Base-by-base conservation (phyloP, 2,113 vertebrate species). In the Laticauda laticaudata region DNA sequence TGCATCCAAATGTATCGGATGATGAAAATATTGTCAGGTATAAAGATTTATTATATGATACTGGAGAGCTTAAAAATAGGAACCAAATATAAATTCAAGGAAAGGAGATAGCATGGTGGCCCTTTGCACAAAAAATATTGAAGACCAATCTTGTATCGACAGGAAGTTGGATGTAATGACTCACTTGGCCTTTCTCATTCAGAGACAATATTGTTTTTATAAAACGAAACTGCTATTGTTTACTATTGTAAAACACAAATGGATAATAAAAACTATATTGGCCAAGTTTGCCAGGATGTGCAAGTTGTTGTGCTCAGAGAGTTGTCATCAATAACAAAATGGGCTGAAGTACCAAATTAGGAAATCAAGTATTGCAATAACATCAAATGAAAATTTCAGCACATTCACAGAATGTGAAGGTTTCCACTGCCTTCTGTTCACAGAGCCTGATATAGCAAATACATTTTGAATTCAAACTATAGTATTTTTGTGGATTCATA, bases 211-310 rank as follows among this genome's bases (percentile, higher is more conserved):
- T 34, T 21, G 34, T 39, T 89, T 75, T 81, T 92, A 54, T 55
- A 64, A 92, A n/a, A 39, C 75, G 26, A 88, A 89, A 92, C 34
- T 81, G 87, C 51, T 14, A 29, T 24, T 56, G 91, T 89, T 92
- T 92, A 26, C 34, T 81, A 21, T n/a, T 55, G 61, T 21, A 24
- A 43, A 54, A 92, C 69, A 81, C 21, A 81, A 53, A 81, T 18
- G 56, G 91, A 75, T 56, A 92, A 69, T 45, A 56, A 69, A 39
- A 81, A 29, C 6, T 43, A 81, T 87, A 92, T 81, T 89, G 91
- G 81, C 87, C 34, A 75, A 75, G 43, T 43, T 43, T 43, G 43
- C 43, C 43, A 43, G 43, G 43, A 43, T 43, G 43, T 43, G 43
- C 43, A 43, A 43, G 43, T 43, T 43, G 43, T 43, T 43, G 43